Percentiles rank a stretch among this genome's conserved stretches.
Evolutionary conservation across 2,113 vertebrate genomes (phyloP).

Genomic region (Fregetta grallaria): DNA sequence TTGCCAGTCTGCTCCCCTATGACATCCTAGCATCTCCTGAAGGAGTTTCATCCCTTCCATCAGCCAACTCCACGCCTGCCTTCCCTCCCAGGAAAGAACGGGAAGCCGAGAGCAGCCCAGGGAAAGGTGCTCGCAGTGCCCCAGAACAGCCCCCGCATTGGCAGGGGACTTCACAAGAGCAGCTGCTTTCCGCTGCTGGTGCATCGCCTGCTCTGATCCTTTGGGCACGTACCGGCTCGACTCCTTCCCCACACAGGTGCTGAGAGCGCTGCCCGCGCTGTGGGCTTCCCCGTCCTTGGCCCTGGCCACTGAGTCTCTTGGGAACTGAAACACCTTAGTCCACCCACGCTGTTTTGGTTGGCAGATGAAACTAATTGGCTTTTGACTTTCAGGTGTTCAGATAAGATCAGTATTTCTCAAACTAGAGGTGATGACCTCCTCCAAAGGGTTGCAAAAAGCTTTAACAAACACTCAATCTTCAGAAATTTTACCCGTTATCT

Average conservation of each 20-base stretch:
- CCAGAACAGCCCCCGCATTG: neutral
- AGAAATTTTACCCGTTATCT: neutral
- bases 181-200: neutral
- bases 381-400: neutral
- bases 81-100: neutral
- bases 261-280: neutral
- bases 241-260: neutral
- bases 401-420: conserved; percentile 14
- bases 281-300: neutral
- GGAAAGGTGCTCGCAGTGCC: neutral
- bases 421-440: neutral
- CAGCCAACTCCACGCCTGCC: neutral
- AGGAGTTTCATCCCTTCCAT: neutral
- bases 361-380: neutral
- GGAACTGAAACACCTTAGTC: neutral
- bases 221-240: accelerated
- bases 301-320: neutral
- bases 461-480: neutral
- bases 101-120: neutral
- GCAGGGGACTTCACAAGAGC: neutral
- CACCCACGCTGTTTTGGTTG: neutral
- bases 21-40: neutral
- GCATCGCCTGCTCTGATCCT: neutral
- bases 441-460: neutral
- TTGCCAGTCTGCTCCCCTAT: neutral